A percentile compares a stretch with the other conserved stretches of the same genome.
These are phyloP conservation scores for Hemibagrus guttatus DNA, from an alignment of 2,797 vertebrate genomes.

Conservation along the genomic window DNA sequence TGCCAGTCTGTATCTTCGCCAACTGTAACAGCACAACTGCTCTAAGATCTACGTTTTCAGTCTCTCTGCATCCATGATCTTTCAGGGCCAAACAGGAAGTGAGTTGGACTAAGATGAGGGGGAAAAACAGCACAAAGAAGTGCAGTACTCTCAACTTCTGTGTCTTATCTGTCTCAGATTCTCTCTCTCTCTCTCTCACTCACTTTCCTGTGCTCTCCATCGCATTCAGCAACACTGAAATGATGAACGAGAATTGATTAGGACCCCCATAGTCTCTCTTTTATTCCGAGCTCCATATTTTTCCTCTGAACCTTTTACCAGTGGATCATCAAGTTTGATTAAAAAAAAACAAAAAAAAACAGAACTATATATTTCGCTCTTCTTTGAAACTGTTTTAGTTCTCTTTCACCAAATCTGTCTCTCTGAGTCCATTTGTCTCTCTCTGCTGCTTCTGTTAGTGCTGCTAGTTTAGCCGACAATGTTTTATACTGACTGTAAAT, in stretches of 20 bases:
- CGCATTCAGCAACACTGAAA: slow-evolving; percentile 3
- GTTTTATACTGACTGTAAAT: slow-evolving; percentile 24
- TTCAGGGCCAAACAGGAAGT: slow-evolving; percentile 65
- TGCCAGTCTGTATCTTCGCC: not conserved
- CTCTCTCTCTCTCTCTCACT: slow-evolving; percentile 43
- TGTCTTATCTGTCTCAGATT: slow-evolving; percentile 36
- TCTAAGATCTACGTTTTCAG: not conserved
- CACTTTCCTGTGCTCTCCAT: slow-evolving; percentile 45
- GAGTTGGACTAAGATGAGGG: slow-evolving; percentile 53
- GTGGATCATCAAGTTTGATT: not conserved
- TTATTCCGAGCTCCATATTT: slow-evolving; percentile 12
- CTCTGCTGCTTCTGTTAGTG: not conserved
- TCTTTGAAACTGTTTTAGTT: not conserved
- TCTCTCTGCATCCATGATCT: slow-evolving; percentile 24
- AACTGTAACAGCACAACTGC: not conserved
- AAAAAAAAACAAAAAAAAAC: not conserved
- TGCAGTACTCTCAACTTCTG: slow-evolving; percentile 58
- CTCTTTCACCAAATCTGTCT: slow-evolving; percentile 45
- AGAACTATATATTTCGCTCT: not conserved
- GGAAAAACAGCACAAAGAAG: slow-evolving; percentile 33
- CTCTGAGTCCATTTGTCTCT: slow-evolving; percentile 9
- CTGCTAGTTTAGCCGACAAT: not conserved
- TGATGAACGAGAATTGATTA: slow-evolving; percentile 22
- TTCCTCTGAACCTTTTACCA: slow-evolving; percentile 9
- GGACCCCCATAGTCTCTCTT: not conserved